Conservation (phyloP, 1,140 invertebrate species). For the Drosophila bifasciata region DNA sequence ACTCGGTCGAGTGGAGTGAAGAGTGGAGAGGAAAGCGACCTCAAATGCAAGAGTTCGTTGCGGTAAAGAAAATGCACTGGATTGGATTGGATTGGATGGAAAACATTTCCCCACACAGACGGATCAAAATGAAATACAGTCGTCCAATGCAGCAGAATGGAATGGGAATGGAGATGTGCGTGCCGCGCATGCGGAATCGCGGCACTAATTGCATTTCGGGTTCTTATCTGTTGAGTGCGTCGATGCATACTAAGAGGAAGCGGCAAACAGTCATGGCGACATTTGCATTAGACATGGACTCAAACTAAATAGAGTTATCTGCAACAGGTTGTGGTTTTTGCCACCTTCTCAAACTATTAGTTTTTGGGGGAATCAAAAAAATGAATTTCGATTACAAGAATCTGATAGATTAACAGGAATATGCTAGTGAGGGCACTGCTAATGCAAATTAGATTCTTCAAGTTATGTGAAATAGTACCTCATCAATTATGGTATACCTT, state of each 20-base stretch:
- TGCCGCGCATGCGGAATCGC: slow-evolving; percentile 60
- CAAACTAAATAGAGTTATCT: slow-evolving; percentile 16
- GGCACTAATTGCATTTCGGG: slow-evolving; percentile 64
- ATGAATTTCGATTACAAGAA: background rate
- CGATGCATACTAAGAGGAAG: slow-evolving; percentile 52
- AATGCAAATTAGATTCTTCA: background rate
- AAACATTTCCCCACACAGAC: slow-evolving; percentile 31
- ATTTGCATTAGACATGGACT: slow-evolving; percentile 38
- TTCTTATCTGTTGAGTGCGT: slow-evolving; percentile 55
- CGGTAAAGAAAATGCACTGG: slow-evolving; percentile 66
- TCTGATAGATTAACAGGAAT: background rate
- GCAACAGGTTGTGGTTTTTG: slow-evolving; percentile 5
- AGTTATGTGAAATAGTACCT: background rate
- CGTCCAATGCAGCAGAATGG: background rate
- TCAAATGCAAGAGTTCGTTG: slow-evolving; percentile 68
- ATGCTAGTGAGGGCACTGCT: no score
- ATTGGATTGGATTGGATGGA: background rate
- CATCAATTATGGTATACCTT: background rate
- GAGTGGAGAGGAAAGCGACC: slow-evolving; percentile 63
- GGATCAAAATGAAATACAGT: slow-evolving; percentile 13
- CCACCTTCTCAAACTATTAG: slow-evolving; percentile 1
- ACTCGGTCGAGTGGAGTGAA: no score
- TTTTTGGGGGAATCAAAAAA: slow-evolving; percentile 15
- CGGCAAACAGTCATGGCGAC: slow-evolving; percentile 28
- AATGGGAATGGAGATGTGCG: slow-evolving; percentile 49